Base-by-base conservation (phyloP, 2,113 vertebrate genomes). In the Pyrgilauda ruficollis region DNA sequence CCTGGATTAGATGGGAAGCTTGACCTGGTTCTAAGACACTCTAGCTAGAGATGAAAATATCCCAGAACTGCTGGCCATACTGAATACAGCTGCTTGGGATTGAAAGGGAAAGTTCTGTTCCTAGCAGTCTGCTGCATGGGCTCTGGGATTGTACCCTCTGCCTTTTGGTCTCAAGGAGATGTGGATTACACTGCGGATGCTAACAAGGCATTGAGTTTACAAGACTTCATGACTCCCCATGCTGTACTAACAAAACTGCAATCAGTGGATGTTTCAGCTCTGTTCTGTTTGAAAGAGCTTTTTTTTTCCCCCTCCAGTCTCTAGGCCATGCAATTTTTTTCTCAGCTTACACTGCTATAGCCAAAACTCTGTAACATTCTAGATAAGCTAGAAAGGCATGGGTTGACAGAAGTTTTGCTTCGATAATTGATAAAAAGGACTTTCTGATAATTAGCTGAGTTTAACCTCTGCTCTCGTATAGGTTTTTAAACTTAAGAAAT, bases 31-130 rank as follows among this genome's bases (percentile, higher is more conserved):
- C 31, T n/a, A 21, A 73, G 30, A 44, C 20, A 6, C 4, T 53
- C 11, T 47, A 44, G 12, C 18, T 52, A 23, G 46, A 44, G n/a
- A 30, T n/a, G 44, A 87, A 88, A 61, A 20, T 13, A 15, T 13
- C 9, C n/a, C 22, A 1, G 20, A 39, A 52, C 13, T 63, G 23
- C 14, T 66, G 52, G 21, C 50, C 31, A 13, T 35, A 30, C 46
- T 22, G 46, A 58, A 47, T 13, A 30, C 6, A n/a, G 30, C 14
- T 78, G 39, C 62, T 61, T 35, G 17, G 17, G 37, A 73, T 41
- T 0, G 0, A 6, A 28, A 30, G 5, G 13, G 28, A 39, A 62
- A 37, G 15, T 13, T 4, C 1, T 6, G 3, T 1, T 83, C 28
- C 44, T 28, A 9, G 21, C n/a, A 82, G 69, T 8, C 35, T 47